Percentiles rank a stretch among this genome's conserved stretches.
phyloP scores from a whole-genome alignment of 2,113 vertebrate genomes.

The Scortum barcoo region DNA sequence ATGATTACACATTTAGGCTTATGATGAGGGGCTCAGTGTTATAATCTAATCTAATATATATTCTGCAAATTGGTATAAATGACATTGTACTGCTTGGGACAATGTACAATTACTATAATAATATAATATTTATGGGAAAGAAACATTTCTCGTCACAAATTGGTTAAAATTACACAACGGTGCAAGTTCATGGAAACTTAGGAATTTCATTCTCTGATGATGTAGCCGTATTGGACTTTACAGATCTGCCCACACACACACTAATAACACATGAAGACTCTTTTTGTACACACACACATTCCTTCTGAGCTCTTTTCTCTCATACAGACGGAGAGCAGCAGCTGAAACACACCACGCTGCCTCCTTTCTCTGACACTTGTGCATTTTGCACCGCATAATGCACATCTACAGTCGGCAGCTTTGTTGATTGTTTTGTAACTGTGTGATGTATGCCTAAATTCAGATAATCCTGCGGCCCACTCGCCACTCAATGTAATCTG shows the following conservation, averaged over 20 bases:
- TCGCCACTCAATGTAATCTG: constrained; percentile 63
- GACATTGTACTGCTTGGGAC: too few relatives aligned
- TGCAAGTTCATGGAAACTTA: neutral
- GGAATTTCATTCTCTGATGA: neutral
- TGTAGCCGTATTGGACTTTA: neutral
- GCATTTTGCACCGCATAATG: constrained; percentile 1
- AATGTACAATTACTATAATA: neutral
- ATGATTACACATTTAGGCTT: neutral
- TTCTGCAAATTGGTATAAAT: neutral
- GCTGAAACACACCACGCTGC: neutral
- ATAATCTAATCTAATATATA: neutral
- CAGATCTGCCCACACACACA: neutral
- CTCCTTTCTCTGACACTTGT: neutral
- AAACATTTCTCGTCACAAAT: neutral
- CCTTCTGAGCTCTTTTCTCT: neutral
- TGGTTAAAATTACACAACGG: neutral
- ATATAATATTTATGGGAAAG: neutral
- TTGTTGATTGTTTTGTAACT: constrained; percentile 48
- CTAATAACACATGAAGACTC: neutral
- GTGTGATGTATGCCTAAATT: constrained; percentile 55
- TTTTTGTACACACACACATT: neutral
- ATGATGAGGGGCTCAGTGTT: neutral
- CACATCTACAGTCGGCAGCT: constrained; percentile 42
- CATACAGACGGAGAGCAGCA: neutral
- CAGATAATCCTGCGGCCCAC: constrained; percentile 64